Evolutionary conservation across 2,797 vertebrate species (phyloP).

Genomic region (Rhincodon typus): DNA sequence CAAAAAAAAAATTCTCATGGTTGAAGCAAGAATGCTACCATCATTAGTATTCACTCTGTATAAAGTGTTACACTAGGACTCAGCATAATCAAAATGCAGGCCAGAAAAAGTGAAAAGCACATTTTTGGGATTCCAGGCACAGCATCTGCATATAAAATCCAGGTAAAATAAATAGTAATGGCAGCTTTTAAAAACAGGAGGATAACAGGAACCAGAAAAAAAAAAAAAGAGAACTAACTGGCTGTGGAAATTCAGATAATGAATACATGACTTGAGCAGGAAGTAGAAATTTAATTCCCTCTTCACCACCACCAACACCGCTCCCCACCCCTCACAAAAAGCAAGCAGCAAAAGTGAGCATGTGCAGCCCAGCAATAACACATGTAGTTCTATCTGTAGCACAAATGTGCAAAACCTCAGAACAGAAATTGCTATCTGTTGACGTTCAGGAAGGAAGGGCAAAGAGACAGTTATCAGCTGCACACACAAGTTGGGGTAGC

Average conservation of each 20-base stretch:
- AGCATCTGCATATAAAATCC: background rate
- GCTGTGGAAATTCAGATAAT: background rate
- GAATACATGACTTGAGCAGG: background rate
- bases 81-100: background rate
- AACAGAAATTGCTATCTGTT: conserved; percentile 26
- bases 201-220: background rate
- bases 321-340: background rate
- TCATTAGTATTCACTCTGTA: background rate
- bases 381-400: background rate
- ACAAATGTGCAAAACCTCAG: conserved; percentile 19
- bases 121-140: background rate
- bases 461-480: background rate
- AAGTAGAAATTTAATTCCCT: background rate
- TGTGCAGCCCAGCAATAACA: background rate
- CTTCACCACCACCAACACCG: background rate
- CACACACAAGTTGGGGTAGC: background rate
- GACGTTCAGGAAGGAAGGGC: conserved; percentile 17
- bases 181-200: background rate
- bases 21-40: background rate
- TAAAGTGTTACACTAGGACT: background rate
- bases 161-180: background rate
- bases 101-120: background rate
- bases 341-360: background rate
- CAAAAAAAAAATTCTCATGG: background rate
- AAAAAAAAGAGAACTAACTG: background rate